Percentiles rank a stretch among this genome's conserved stretches.
These are phyloP conservation scores for Eudemis profundana DNA, from an alignment of 2,888 invertebrate species.

Conservation along the genomic window DNA sequence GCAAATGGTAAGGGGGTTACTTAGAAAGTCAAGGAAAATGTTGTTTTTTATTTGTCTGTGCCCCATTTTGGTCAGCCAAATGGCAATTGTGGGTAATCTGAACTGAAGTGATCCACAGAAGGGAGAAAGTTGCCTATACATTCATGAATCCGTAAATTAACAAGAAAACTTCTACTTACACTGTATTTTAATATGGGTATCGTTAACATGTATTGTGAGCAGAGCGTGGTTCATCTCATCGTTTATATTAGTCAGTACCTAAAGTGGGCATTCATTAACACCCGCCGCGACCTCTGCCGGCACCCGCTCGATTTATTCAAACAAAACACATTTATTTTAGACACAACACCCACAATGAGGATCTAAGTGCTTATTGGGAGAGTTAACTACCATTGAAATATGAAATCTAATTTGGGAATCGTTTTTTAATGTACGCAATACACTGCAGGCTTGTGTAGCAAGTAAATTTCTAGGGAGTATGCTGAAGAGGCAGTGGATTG, in stretches of 20 bases:
- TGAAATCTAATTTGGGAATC: conserved; percentile 12
- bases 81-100: too few species aligned
- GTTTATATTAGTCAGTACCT: conserved; percentile 46
- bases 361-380: conserved; percentile 74
- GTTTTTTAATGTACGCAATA: conserved; percentile 36
- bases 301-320: conserved; percentile 72
- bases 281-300: conserved; percentile 61
- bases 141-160: too few species aligned
- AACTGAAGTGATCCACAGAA: too few species aligned
- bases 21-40: too few species aligned
- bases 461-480: conserved; percentile 17
- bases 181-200: conserved; percentile 1
- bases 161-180: too few species aligned
- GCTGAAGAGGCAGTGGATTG: conserved; percentile 50
- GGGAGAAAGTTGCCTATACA: too few species aligned
- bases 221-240: conserved; percentile 23
- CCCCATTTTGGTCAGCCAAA: too few species aligned
- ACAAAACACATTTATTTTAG: conserved; percentile 78
- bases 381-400: conserved; percentile 55
- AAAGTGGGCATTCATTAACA: conserved; percentile 69
- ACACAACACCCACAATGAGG: conserved; percentile 63
- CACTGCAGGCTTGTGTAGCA: conserved; percentile 51
- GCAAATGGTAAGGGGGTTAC: too few species aligned
- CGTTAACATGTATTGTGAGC: background rate
- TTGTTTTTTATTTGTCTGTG: too few species aligned